Evolutionary conservation across 1,140 invertebrate species (phyloP), one percentile per base, ranked within the genome.

Genomic region (Cydia splendana): DNA sequence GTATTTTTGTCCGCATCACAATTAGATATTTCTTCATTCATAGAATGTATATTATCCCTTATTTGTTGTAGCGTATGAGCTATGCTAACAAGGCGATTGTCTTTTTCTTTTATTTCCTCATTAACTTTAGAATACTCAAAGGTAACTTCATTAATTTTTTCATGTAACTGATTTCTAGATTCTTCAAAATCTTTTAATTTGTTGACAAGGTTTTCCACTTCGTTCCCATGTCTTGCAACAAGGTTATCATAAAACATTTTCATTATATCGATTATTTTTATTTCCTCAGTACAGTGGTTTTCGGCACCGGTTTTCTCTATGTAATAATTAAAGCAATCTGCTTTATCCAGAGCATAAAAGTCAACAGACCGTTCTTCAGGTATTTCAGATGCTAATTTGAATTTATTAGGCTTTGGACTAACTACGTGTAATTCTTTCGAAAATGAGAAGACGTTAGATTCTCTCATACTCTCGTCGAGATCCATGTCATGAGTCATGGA

Each of bases 251-350:
- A 90, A 30, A 93, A 80, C 81, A 86, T 79, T 87, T 84, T 91
- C 87, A 93, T 88, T 0, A 93, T 38, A 74, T 93, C 90, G 78
- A 92, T 81, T 38, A 93, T 87, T 84, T 86, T 92, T 6, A 86
- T 76, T 76, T 91, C 84, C 57, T 53, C 15, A 28, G 76, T 81
- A 13, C 88, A 24, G 74, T 80, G 85, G 38, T 83, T 85, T 18
- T 82, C 76, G 6, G 57, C 71, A 65, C 82, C 84, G 20, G 84
- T 84, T 77, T 84, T 86, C 77, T 92, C 87, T 9, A 80, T 24
- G 73, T 85, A 90, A 81, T 84, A 93, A 81, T 86, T 88, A 9
- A 88, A 77, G 75, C 91, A 92, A 65, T 89, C 87, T 15, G 76
- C 77, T 86, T 85, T 93, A 20, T 93, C 90, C 2, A 80, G 73